A percentile compares a stretch with the other conserved stretches of the same genome.
These are phyloP conservation scores for Zoanthus solanderi DNA, from an alignment of 92 coral and sea anemone species.

Conservation along the genomic window DNA sequence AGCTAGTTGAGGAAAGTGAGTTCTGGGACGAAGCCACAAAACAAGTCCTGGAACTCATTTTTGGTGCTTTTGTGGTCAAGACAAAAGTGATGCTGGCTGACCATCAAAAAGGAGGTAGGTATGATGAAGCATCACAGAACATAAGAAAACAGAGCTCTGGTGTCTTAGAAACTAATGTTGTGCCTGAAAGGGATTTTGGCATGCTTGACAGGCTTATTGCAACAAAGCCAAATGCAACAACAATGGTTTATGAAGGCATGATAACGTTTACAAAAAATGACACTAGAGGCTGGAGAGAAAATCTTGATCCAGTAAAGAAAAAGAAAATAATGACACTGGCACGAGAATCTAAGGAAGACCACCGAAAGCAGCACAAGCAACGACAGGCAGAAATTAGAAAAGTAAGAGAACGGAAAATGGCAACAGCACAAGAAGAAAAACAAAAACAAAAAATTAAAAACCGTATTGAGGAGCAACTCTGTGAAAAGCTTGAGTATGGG, in stretches of 20 bases:
- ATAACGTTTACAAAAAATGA: slow-evolving; percentile 14
- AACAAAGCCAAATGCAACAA: slow-evolving; percentile 29
- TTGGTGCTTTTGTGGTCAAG: slow-evolving; percentile 40
- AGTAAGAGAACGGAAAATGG: slow-evolving; percentile 9
- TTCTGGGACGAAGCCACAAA: slow-evolving; percentile 35
- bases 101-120: slow-evolving; percentile 37
- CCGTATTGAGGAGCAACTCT: slow-evolving; percentile 2
- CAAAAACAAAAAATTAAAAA: not conserved
- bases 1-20: slow-evolving; percentile 27
- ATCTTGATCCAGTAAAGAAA: not conserved
- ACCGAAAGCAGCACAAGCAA: slow-evolving; percentile 19
- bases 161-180: slow-evolving; percentile 26
- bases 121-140: not conserved
- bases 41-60: slow-evolving; percentile 41
- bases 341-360: slow-evolving; percentile 12
- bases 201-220: slow-evolving; percentile 4
- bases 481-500: slow-evolving; percentile 9
- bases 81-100: slow-evolving; percentile 43
- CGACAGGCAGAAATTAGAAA: not conserved
- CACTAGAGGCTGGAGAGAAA: slow-evolving; percentile 3
- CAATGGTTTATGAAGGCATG: slow-evolving; percentile 27
- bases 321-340: slow-evolving; percentile 24
- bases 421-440: not conserved
- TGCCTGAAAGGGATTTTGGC: slow-evolving; percentile 27
- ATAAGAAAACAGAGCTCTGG: not conserved